A percentile compares a stretch with the other conserved stretches of the same genome.
Conservation (phyloP, 1,140 invertebrate species). For the Callitettix versicolor region DNA sequence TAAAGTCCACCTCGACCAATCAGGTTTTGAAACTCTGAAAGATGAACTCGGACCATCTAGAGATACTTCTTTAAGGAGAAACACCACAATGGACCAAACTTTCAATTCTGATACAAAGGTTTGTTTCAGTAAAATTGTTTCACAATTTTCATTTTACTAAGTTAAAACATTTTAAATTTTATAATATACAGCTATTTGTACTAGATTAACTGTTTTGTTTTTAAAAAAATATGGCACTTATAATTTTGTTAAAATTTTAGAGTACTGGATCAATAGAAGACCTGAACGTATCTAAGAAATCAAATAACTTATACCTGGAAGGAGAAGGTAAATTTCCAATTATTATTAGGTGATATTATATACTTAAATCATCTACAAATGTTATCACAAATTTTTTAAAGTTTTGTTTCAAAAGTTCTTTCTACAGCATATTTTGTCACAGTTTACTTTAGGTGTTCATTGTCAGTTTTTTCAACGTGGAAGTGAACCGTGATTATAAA, state of each 20-base stretch:
- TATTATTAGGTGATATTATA: neutral
- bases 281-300: constrained; percentile 6
- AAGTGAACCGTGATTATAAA: too few relatives aligned
- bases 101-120: constrained; percentile 3
- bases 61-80: constrained; percentile 18
- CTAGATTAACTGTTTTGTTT: too few relatives aligned
- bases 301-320: neutral
- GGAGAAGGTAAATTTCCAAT: constrained; percentile 1
- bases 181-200: too few relatives aligned
- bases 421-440: too few relatives aligned
- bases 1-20: constrained; percentile 61
- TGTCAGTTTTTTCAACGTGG: too few relatives aligned
- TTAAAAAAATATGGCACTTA: too few relatives aligned
- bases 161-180: too few relatives aligned
- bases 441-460: too few relatives aligned
- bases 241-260: constrained; percentile 4
- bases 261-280: constrained; percentile 4
- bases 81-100: constrained; percentile 15
- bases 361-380: neutral
- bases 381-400: too few relatives aligned
- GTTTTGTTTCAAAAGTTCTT: too few relatives aligned
- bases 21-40: constrained; percentile 61
- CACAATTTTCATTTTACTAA: too few relatives aligned
- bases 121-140: too few relatives aligned
- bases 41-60: constrained; percentile 41